These are phyloP conservation scores for Rhamnusium bicolor DNA, from an alignment of 2,888 invertebrate species.

Conservation along the genomic window DNA sequence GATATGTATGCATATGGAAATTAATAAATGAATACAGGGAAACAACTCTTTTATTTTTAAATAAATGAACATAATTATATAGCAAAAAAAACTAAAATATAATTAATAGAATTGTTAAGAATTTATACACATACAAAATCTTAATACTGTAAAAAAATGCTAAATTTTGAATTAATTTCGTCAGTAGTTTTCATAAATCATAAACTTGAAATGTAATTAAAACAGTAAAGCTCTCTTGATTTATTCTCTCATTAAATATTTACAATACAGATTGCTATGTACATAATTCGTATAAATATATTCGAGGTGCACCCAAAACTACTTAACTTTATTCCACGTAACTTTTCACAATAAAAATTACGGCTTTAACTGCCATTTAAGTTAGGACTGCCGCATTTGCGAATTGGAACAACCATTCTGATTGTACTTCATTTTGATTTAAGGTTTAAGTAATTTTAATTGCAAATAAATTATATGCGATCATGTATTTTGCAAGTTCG, in stretches of 20 bases:
- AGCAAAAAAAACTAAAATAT: no score
- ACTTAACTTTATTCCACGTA: background rate
- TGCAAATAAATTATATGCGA: background rate
- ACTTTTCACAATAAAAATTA: background rate
- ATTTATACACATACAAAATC: no score
- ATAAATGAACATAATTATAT: no score
- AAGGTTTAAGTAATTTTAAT: background rate
- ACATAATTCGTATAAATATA: background rate
- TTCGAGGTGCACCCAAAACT: background rate
- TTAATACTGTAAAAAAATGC: background rate
- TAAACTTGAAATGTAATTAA: background rate
- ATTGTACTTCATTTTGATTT: background rate
- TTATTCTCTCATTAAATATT: background rate
- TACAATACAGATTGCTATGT: background rate
- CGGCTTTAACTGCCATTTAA: background rate
- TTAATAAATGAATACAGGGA: no score
- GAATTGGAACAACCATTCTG: background rate
- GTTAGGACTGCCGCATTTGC: background rate
- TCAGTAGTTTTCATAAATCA: background rate
- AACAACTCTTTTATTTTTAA: no score
- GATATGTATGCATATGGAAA: no score
- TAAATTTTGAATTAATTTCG: background rate
- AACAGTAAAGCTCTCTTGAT: background rate
- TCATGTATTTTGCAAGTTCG: no score
- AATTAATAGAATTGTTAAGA: no score